These are phyloP conservation scores for Gopherus evgoodei DNA, from an alignment of 2,113 vertebrate genomes.

Conservation along the genomic window DNA sequence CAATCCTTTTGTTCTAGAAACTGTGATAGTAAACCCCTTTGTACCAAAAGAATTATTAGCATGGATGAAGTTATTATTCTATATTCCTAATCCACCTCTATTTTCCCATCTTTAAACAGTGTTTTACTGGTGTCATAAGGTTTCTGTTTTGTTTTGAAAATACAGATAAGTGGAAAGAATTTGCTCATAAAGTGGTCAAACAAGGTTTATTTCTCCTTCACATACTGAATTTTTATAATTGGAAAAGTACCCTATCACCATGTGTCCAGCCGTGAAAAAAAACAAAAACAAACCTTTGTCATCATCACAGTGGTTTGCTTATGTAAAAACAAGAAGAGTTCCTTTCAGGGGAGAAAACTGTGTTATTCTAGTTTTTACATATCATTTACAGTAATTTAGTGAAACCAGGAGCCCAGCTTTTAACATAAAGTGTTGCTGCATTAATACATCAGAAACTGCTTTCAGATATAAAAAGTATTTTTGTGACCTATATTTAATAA, in stretches of 20 bases:
- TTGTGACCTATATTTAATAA: slow-evolving; percentile 69
- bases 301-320: neutral
- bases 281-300: neutral
- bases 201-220: slow-evolving; percentile 12
- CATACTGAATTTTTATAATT: neutral
- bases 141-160: neutral
- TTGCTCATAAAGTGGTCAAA: neutral
- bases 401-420: neutral
- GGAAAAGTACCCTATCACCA: slow-evolving; percentile 17
- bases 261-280: neutral
- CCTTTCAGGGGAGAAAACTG: neutral
- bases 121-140: neutral
- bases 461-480: slow-evolving; percentile 75
- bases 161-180: slow-evolving; percentile 9
- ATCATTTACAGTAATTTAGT: neutral
- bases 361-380: neutral
- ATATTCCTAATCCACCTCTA: neutral
- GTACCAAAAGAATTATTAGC: neutral
- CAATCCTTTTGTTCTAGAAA: slow-evolving; percentile 30
- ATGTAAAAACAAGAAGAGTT: slow-evolving; percentile 5
- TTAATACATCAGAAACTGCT: slow-evolving; percentile 25
- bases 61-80: neutral
- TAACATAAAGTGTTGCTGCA: neutral
- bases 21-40: neutral
- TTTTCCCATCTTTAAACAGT: neutral